Conservation (phyloP, 2,888 invertebrate species). For the Ramazzottius varieornatus region DNA sequence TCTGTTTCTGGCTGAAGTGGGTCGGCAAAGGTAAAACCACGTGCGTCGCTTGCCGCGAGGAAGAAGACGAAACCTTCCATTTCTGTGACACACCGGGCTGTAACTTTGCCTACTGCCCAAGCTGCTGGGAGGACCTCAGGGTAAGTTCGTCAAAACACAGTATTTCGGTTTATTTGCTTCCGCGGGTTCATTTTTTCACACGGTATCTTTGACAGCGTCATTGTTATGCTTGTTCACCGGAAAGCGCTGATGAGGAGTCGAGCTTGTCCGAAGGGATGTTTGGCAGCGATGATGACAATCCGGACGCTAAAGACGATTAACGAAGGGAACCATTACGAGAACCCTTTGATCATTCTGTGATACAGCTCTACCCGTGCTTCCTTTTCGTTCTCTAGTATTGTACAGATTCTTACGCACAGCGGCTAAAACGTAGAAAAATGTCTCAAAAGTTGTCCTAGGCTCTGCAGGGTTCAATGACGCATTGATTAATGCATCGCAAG, state of each 20-base stretch:
- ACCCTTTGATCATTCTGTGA: too few relatives aligned
- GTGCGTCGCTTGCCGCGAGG: slow-evolving; percentile 15
- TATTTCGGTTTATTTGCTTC: neutral
- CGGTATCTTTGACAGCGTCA: neutral
- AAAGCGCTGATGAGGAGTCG: neutral
- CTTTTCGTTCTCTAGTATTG: too few relatives aligned
- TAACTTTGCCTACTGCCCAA: slow-evolving; percentile 14
- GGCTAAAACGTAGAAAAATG: too few relatives aligned
- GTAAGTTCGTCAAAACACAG: slow-evolving; percentile 8
- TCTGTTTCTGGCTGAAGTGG: slow-evolving; percentile 11
- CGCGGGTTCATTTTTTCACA: neutral
- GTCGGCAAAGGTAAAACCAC: slow-evolving; percentile 9
- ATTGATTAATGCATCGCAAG: too few relatives aligned
- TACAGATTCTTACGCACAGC: too few relatives aligned
- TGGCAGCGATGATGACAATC: too few relatives aligned
- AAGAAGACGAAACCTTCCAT: slow-evolving; percentile 11
- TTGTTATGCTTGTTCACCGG: neutral
- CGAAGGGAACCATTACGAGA: too few relatives aligned
- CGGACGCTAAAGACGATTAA: too few relatives aligned
- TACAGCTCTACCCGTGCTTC: too few relatives aligned
- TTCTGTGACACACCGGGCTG: slow-evolving; percentile 13
- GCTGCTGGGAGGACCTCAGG: slow-evolving; percentile 15
- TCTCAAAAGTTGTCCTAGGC: too few relatives aligned
- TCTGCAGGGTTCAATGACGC: too few relatives aligned
- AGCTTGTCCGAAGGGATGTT: neutral